phyloP scores from a whole-genome alignment of 2,113 vertebrate genomes.

The Ageneiosus marmoratus region DNA sequence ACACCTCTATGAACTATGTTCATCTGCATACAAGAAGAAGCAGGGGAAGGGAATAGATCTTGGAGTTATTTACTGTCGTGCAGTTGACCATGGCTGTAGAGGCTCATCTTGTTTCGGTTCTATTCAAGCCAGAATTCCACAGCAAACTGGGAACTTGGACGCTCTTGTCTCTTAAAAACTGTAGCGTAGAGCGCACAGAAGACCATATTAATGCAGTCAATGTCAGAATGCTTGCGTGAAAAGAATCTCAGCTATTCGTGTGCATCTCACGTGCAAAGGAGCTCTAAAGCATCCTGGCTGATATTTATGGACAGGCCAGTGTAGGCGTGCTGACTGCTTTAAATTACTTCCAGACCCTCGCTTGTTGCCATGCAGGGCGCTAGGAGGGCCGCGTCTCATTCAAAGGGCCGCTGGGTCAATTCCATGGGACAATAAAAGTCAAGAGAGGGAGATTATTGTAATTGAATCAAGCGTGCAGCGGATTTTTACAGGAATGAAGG shows the following conservation, averaged over 20 bases:
- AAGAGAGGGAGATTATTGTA: slow-evolving; percentile 57
- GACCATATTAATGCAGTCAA: neutral
- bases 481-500: slow-evolving; percentile 65
- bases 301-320: slow-evolving; percentile 33
- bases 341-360: slow-evolving; percentile 42
- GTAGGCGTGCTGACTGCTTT: slow-evolving; percentile 38
- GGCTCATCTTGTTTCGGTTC: neutral
- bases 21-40: slow-evolving; percentile 30
- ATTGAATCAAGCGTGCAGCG: slow-evolving; percentile 60
- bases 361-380: neutral
- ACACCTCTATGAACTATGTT: slow-evolving; percentile 36
- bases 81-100: neutral
- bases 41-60: slow-evolving; percentile 40
- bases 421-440: slow-evolving; percentile 48
- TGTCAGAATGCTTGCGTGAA: neutral
- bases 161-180: neutral
- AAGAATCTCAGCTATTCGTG: slow-evolving; percentile 15
- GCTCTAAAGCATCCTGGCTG: slow-evolving; percentile 6
- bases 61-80: neutral
- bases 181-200: neutral
- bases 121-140: neutral
- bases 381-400: slow-evolving; percentile 1
- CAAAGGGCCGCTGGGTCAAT: slow-evolving; percentile 42
- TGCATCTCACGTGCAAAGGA: slow-evolving; percentile 23
- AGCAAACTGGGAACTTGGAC: neutral